Evolutionary conservation across 1,140 invertebrate species (phyloP), one percentile per base, ranked within the genome.

Genomic region (Cecropterus lyciades): DNA sequence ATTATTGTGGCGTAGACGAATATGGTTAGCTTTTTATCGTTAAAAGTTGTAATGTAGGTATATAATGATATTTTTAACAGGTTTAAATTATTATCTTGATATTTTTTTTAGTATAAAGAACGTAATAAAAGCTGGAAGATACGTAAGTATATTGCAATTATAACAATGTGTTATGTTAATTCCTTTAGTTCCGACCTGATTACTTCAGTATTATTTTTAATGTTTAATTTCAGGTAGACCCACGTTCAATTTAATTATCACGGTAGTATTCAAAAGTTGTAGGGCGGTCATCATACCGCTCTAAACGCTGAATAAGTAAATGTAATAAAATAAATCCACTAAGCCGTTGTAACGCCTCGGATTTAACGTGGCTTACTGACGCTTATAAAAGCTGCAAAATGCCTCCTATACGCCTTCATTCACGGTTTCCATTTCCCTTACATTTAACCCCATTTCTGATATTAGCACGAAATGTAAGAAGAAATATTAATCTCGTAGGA

Each of bases 311-410:
- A 77, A 80, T 82, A 79, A 82, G 77, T 80, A 75, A 85, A 82
- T 67, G 73, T 82, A 85, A 84, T 85, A 82, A 84, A 85, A 82
- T 85, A 85, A 79, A 82, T 84, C 81, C 78, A 77, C 63, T 79
- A 77, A 84, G 70, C 77, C 70, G 52, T 65, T 48, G 69, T 82
- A 80, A 82, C 68, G 63, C 75, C 70, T 37, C 48, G 71, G 80
- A 73, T 80, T 80, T 84, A 75, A 79, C 68, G 65, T 73, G 70
- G 79, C 79, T 85, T 82, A 84, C 70, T 73, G 65, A 67, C 73
- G 80, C 76, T 82, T 85, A 80, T 71, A 76, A 80, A 79, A 70
- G 79, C 71, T 77, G 74, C 77, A 66, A 77, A 84, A 82, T 70
- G 69, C 69, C 71, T 73, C 68, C 51, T 69, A 73, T 77, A 77